phyloP scores from a whole-genome alignment of 2,888 invertebrate genomes.

The Calephelis perditalis region DNA sequence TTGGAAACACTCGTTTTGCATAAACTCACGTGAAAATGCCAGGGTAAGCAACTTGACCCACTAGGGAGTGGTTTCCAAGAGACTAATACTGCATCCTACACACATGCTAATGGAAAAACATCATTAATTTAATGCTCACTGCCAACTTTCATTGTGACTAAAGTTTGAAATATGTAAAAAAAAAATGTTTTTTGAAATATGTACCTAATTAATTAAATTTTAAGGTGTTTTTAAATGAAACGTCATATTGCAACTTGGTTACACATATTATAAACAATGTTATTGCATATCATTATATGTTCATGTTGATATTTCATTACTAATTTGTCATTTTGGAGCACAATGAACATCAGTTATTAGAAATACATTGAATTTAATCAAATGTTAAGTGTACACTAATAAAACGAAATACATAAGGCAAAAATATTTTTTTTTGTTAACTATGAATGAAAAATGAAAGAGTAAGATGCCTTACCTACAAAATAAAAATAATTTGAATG shows the following conservation, averaged over 20 bases:
- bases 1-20: conserved; percentile 17
- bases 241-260: neutral
- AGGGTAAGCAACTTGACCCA: conserved; percentile 60
- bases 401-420: too few relatives aligned
- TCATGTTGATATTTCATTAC: conserved; percentile 79
- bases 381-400: conserved; percentile 70
- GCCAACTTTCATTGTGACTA: neutral
- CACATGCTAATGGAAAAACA: conserved; percentile 28
- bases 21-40: conserved; percentile 53
- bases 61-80: conserved; percentile 60
- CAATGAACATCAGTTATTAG: too few relatives aligned
- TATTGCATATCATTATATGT: conserved; percentile 73
- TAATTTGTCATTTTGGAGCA: conserved; percentile 12
- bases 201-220: too few relatives aligned
- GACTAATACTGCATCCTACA: conserved; percentile 43
- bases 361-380: conserved; percentile 60
- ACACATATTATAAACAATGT: conserved; percentile 51
- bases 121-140: conserved; percentile 6
- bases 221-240: too few relatives aligned
- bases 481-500: too few relatives aligned
- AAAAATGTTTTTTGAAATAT: too few relatives aligned
- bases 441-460: too few relatives aligned
- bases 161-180: too few relatives aligned
- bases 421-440: too few relatives aligned
- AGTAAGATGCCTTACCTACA: too few relatives aligned